phyloP scores from a whole-genome alignment of 35 echinoderm and acorn worm genomes.

The Anneissia japonica region DNA sequence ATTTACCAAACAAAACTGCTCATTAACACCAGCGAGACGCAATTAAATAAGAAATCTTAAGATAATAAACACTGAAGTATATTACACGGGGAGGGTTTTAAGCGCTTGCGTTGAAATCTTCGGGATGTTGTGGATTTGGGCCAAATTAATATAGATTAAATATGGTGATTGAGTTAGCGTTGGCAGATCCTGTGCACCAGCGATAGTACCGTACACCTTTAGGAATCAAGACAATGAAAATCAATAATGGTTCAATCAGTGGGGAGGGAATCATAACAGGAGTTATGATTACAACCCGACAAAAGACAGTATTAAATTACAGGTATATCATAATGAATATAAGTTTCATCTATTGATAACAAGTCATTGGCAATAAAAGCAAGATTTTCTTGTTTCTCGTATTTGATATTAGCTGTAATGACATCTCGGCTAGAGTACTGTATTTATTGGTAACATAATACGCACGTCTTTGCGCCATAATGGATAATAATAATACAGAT shows the following conservation, averaged over 20 bases:
- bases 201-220: background rate
- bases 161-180: background rate
- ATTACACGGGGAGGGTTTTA: background rate
- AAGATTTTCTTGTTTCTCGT: background rate
- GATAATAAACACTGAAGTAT: background rate
- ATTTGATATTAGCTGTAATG: no score
- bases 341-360: background rate
- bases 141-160: background rate
- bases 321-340: background rate
- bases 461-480: no score
- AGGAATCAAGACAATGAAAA: background rate
- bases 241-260: background rate
- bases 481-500: no score
- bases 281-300: background rate
- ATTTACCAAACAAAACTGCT: background rate
- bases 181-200: background rate
- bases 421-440: no score
- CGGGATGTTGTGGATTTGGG: background rate
- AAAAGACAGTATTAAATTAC: background rate
- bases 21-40: background rate
- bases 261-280: background rate
- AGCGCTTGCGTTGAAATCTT: background rate
- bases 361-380: background rate
- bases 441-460: no score
- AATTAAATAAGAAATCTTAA: background rate